Base-by-base conservation (phyloP, 2,113 vertebrate genomes). In the Alectura lathami region DNA sequence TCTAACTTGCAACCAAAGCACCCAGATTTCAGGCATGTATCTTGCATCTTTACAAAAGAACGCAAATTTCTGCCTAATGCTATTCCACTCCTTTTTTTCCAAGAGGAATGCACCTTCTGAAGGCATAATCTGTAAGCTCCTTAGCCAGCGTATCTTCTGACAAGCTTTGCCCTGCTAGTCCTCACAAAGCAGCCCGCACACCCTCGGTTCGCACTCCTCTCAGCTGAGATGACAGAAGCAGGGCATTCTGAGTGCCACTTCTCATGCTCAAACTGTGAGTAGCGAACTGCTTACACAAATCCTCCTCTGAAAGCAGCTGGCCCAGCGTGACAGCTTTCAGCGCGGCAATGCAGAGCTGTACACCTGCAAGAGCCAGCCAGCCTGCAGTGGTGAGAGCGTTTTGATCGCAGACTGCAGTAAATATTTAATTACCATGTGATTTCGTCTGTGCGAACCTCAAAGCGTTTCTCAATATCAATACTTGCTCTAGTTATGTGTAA, bases 341-440 rank as follows among this genome's bases (percentile, higher is more conserved):
- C 47, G 21, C 0, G 1, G 22, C 34, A 36, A 36, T 4, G 3
- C 23, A 18, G 50, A 47, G 66, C 66, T 40, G 66, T 10, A 27
- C 0, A 22, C 67, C 47, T 66, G 81, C 57, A 36, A 67, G 23
- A 86, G 54, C 43, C 85, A 60, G 51, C 64, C 79, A 34, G 56
- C 70, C 83, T 42, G 66, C 51, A 30, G n/a, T 24, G 60, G 45
- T 27, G 30, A 78, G 86, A 90, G 60, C 34, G 40, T 83, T 94
- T 89, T 84, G 89, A 96, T 91, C 5, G 0, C 72, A 59, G 81
- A 10, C 70, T 57, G 86, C 67, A 80, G 82, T 91, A 90, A 95
- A 94, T 94, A 91, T 94, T 94, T 95, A 74, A 97, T 91, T 93
- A 88, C 69, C 1, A 2, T 67, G 75, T 62, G 86, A 96, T 93